These are phyloP conservation scores for Erebia aethiops DNA, from an alignment of 2,888 invertebrate species.

Conservation along the genomic window DNA sequence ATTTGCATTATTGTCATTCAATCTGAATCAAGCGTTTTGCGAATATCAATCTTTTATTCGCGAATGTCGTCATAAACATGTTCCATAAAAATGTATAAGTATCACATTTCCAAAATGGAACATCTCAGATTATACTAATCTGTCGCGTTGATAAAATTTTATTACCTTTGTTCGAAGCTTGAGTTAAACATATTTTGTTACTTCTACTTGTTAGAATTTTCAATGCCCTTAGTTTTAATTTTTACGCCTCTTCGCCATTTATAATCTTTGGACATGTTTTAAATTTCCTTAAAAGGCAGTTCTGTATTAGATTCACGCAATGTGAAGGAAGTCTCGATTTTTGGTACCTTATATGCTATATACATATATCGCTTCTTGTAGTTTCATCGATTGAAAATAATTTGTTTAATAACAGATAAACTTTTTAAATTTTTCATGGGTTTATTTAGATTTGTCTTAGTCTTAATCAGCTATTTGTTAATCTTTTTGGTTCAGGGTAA, in stretches of 20 bases:
- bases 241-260: background rate
- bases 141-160: background rate
- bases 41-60: no score
- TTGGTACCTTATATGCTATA: no score
- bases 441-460: background rate
- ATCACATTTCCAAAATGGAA: background rate
- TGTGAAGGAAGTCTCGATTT: no score
- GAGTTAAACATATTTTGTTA: background rate
- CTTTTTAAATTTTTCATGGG: background rate
- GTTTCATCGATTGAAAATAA: no score
- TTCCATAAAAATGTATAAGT: background rate
- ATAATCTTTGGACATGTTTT: background rate
- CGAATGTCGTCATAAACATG: background rate
- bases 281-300: background rate
- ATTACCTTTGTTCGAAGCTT: background rate
- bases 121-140: background rate
- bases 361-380: no score
- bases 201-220: background rate
- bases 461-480: background rate
- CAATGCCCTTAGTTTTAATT: background rate
- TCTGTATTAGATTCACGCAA: background rate
- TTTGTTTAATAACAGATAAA: no score
- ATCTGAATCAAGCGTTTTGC: no score
- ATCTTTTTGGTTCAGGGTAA: background rate
- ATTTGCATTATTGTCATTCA: no score